Evolutionary conservation across 2,888 invertebrate species (phyloP).

Genomic region (Caenorhabditis drosophilae): DNA sequence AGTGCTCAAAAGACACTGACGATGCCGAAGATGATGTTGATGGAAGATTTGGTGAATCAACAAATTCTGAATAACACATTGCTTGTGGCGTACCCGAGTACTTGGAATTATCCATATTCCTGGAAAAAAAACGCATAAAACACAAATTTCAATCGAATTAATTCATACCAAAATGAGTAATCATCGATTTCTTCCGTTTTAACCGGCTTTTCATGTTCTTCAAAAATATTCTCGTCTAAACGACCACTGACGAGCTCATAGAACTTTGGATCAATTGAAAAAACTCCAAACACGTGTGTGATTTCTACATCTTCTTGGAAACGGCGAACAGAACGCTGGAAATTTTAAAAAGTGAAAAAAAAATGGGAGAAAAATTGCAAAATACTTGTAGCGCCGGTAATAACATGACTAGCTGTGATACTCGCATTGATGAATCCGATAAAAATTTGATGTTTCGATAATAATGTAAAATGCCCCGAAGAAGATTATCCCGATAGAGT

Average conservation of each 20-base stretch:
- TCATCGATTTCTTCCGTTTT: too few species aligned
- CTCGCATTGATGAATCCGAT: constrained; percentile 32
- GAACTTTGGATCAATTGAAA: constrained; percentile 42
- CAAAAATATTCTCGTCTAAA: neutral
- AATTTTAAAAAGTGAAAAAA: neutral
- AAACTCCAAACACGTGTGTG: constrained; percentile 47
- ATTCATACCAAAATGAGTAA: neutral
- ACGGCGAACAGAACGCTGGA: constrained; percentile 45
- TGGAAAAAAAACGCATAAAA: too few species aligned
- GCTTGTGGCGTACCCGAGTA: too few species aligned
- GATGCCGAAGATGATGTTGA: constrained; percentile 3
- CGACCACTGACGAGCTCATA: constrained; percentile 48
- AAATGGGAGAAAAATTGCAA: neutral
- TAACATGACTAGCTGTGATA: constrained; percentile 37
- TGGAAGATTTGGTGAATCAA: neutral
- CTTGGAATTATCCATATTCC: too few species aligned
- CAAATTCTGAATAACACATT: neutral
- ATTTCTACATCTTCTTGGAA: constrained; percentile 54
- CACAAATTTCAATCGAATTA: too few species aligned
- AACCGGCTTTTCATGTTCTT: neutral
- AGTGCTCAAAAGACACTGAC: neutral
- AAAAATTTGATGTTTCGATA: constrained; percentile 30
- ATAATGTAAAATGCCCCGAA: constrained; percentile 40
- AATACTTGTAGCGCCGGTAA: constrained; percentile 44
- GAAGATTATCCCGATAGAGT: constrained; percentile 22